phyloP scores from a whole-genome alignment of 2,113 vertebrate species.

The Passer montanus region DNA sequence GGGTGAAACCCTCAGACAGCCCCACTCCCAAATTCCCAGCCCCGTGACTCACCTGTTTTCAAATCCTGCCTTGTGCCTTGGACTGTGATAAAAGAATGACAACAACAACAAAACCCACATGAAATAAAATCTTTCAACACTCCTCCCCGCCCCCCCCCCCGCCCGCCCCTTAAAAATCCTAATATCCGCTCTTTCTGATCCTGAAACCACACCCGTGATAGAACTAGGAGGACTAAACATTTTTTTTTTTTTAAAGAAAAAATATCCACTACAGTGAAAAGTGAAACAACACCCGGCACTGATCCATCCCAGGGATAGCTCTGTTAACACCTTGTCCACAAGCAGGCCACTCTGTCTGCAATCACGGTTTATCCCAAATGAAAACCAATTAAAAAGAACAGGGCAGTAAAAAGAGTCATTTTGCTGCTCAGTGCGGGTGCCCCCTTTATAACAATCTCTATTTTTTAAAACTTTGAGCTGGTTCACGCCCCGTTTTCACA shows the following conservation, averaged over 20 bases:
- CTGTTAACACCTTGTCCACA: not conserved
- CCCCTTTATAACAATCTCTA: not conserved
- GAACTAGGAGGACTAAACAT: not conserved
- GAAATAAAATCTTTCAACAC: not conserved
- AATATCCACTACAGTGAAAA: not conserved
- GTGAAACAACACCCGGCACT: not conserved
- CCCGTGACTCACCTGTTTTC: slow-evolving; percentile 25
- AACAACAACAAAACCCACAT: not conserved
- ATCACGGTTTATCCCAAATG: not conserved
- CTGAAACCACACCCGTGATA: not conserved
- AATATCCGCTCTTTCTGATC: not conserved
- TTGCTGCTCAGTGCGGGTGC: not conserved
- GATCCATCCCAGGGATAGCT: slow-evolving; percentile 10
- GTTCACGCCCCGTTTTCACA: slow-evolving; percentile 5
- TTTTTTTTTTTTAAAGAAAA: not conserved
- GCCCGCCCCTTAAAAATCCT: not conserved
- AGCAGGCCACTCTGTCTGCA: slow-evolving; percentile 6
- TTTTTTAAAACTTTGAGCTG: slow-evolving; percentile 52
- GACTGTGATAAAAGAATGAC: not conserved
- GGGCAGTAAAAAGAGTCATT: not conserved
- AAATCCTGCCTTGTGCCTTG: not conserved
- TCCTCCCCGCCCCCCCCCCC: not conserved
- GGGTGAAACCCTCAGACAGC: not conserved
- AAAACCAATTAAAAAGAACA: slow-evolving; percentile 17
- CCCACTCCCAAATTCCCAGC: not conserved